phyloP scores from a whole-genome alignment of 2,113 vertebrate species.

The Erinaceus europaeus region DNA sequence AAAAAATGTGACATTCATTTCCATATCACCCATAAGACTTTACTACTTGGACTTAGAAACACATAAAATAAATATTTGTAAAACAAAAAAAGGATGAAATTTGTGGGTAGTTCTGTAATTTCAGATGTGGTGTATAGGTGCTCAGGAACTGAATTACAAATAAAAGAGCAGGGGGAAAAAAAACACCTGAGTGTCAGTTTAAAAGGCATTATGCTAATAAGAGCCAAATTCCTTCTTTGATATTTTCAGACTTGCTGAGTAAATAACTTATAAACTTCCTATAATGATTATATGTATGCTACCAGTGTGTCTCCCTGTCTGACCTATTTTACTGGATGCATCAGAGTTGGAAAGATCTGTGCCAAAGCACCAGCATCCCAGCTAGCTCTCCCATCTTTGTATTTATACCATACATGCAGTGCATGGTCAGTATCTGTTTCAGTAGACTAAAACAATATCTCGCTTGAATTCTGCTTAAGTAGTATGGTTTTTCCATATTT shows the following conservation, averaged over 20 bases:
- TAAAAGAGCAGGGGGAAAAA: slow-evolving; percentile 61
- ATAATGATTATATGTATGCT: slow-evolving; percentile 35
- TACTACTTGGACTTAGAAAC: neutral
- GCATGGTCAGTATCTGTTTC: neutral
- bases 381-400: neutral
- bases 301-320: slow-evolving; percentile 42
- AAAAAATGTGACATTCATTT: slow-evolving; percentile 10
- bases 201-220: slow-evolving; percentile 69
- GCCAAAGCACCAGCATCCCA: neutral
- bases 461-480: neutral
- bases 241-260: slow-evolving; percentile 72
- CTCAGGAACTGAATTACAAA: slow-evolving; percentile 61
- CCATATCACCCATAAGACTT: neutral
- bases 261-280: slow-evolving; percentile 69
- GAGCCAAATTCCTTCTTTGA: slow-evolving; percentile 65
- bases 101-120: slow-evolving; percentile 59
- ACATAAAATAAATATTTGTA: slow-evolving; percentile 55
- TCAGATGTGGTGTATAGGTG: slow-evolving; percentile 40
- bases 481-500: neutral
- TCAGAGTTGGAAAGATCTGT: neutral
- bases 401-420: accelerated
- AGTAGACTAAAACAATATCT: neutral
- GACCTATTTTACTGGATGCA: slow-evolving; percentile 46
- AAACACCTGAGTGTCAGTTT: slow-evolving; percentile 65
- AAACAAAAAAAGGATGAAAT: slow-evolving; percentile 50